Percentiles rank a stretch among this genome's conserved stretches.
phyloP scores from a whole-genome alignment of 2,113 vertebrate species.

The Hiodon tergisus region DNA sequence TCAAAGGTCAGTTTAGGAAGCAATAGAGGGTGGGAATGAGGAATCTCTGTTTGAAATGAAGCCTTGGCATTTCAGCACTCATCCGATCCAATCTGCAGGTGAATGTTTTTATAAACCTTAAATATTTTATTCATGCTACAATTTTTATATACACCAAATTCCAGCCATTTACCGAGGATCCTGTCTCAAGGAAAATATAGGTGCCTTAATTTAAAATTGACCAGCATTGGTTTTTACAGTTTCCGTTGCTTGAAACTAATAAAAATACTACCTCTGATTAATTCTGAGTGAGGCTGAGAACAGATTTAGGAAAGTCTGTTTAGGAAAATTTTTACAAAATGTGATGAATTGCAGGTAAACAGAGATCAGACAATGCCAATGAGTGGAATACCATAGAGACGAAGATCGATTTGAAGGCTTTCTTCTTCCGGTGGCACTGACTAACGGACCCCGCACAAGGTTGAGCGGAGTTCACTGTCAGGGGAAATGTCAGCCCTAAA shows the following conservation, averaged over 20 bases:
- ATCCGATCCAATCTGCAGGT: constrained; percentile 4
- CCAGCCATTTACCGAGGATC: constrained; percentile 4
- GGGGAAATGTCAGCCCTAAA: not conserved
- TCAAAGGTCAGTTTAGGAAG: constrained; percentile 9
- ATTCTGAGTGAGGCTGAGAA: constrained; percentile 4
- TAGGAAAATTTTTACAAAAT: too few species aligned
- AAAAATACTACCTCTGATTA: not conserved
- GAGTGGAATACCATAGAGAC: constrained; percentile 4
- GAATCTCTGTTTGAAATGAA: not conserved
- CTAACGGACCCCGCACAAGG: not conserved
- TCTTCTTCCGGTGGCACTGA: constrained; percentile 20
- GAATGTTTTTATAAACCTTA: constrained; percentile 20
- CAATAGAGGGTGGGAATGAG: not conserved
- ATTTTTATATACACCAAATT: constrained; percentile 34
- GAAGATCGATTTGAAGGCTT: too few species aligned
- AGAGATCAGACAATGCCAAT: too few species aligned
- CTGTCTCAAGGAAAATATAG: constrained; percentile 29
- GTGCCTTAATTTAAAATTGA: constrained; percentile 45
- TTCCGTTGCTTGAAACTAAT: not conserved
- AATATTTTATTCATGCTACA: constrained; percentile 13
- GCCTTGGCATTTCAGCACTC: not conserved
- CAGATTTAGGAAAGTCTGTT: not conserved
- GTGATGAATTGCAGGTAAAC: too few species aligned
- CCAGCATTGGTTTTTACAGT: constrained; percentile 34
- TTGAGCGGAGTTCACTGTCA: not conserved